Base-by-base conservation (phyloP, 92 coral and sea anemone species). In the Zoanthus sociatus region DNA sequence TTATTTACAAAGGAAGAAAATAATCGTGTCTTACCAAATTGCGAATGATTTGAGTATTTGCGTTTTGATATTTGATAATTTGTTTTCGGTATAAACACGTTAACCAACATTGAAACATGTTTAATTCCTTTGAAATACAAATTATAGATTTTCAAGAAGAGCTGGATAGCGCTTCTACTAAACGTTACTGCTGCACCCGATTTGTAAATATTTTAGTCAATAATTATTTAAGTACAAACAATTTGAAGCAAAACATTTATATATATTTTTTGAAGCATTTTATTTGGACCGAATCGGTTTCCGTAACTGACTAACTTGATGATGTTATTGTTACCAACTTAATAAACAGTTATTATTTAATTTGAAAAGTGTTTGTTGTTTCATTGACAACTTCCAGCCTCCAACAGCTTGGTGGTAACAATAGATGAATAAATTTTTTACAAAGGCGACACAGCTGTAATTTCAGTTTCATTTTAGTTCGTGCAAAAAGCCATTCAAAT, bases 41-140 rank as follows among this genome's bases (percentile, higher is more conserved):
- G 73, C 56, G 73, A 63, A 66, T 46, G 64, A 66, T 46, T 66
- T 42, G 42, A 81, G 7, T 63, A 21, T 45, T 81, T 18, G 75
- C 61, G 8, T 46, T 81, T 68, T 47, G 85, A 45, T 81, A 54
- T 26, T 54, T 55, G 20, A 30, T 45, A 44, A 45, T 64, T 64
- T 18, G 17, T 30, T 66, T 45, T 64, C 69, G 33, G 31, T n/a
- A 47, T 63, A 63, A 17, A 30, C 17, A 9, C 74, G 10, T 12
- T 69, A 32, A 33, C 74, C 5, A 69, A 44, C 17, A 15, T 16
- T 69, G 74, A 69, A 69, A 69, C 17, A 21, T 67, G 31, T 69
- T 69, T 69, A 30, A 8, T 69, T 69, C n/a, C 15, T 44, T 33
- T 9, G 42, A 16, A 13, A 69, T 18, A 10, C 31, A 30, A 32